A percentile compares a stretch with the other conserved stretches of the same genome.
phyloP scores from a whole-genome alignment of 2,797 vertebrate genomes.

The Pantherophis vulpinus region DNA sequence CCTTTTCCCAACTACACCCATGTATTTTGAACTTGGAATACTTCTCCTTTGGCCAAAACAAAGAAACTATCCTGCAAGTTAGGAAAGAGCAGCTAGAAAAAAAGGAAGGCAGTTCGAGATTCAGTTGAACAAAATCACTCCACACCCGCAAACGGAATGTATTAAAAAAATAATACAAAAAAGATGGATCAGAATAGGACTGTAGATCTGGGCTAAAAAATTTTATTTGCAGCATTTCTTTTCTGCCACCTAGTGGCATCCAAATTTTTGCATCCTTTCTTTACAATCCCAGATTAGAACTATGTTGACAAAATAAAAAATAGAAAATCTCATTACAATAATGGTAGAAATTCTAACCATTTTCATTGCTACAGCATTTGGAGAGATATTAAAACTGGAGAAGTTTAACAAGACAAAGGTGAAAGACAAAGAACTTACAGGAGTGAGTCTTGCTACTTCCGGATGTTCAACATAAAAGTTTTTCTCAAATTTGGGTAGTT shows the following conservation, averaged over 20 bases:
- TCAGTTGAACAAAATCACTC: background rate
- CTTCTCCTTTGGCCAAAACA: background rate
- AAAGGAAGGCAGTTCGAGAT: background rate
- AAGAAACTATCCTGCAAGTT: background rate
- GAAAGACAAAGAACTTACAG: conserved; percentile 69
- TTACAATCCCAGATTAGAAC: background rate
- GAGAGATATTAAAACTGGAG: background rate
- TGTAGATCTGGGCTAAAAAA: background rate
- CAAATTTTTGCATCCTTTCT: background rate
- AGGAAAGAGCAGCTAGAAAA: background rate
- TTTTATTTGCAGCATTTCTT: background rate
- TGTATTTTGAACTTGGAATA: background rate
- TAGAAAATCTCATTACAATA: background rate
- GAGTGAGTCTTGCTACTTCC: conserved; percentile 84
- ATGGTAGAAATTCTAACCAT: background rate
- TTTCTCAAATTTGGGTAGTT: conserved; percentile 97
- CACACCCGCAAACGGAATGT: background rate
- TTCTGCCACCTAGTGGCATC: background rate
- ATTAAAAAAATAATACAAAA: background rate
- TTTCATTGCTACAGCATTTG: background rate
- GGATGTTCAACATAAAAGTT: conserved; percentile 94
- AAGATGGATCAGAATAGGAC: background rate
- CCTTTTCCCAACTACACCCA: background rate
- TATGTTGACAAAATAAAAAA: background rate
- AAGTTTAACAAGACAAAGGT: background rate